Percentiles rank a stretch among this genome's conserved stretches.
phyloP scores from a whole-genome alignment of 2,888 invertebrate species.

The Bombylius discolor region DNA sequence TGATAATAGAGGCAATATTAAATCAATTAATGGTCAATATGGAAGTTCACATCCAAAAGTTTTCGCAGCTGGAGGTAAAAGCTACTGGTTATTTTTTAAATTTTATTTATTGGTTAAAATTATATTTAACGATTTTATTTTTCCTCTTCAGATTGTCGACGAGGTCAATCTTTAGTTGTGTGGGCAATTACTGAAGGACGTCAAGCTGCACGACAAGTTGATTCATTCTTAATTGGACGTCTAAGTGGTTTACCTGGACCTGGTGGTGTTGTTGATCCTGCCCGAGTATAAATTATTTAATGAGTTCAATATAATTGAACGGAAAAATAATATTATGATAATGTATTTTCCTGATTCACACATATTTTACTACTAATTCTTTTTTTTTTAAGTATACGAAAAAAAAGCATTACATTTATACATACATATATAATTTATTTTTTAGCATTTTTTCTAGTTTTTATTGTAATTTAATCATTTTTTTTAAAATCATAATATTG shows the following conservation, averaged over 20 bases:
- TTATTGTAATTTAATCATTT: not conserved
- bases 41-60: constrained; percentile 68
- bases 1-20: constrained; percentile 86
- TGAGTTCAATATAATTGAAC: too few relatives aligned
- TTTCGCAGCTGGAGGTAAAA: constrained; percentile 87
- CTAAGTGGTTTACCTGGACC: constrained; percentile 77
- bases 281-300: constrained; percentile 14
- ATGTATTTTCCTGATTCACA: too few relatives aligned
- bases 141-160: constrained; percentile 67
- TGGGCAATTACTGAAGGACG: constrained; percentile 98
- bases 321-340: too few relatives aligned
- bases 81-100: not conserved
- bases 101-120: not conserved
- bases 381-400: not conserved
- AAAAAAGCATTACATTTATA: not conserved
- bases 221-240: constrained; percentile 61
- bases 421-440: not conserved
- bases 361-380: not conserved
- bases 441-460: not conserved
- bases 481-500: not conserved
- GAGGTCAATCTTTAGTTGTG: constrained; percentile 97
- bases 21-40: constrained; percentile 65
- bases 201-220: constrained; percentile 92
- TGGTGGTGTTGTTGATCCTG: constrained; percentile 64
- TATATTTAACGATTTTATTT: not conserved